Percentiles rank a stretch among this genome's conserved stretches.
Conservation (phyloP, 2,888 invertebrate species). For the Laothoe populi region DNA sequence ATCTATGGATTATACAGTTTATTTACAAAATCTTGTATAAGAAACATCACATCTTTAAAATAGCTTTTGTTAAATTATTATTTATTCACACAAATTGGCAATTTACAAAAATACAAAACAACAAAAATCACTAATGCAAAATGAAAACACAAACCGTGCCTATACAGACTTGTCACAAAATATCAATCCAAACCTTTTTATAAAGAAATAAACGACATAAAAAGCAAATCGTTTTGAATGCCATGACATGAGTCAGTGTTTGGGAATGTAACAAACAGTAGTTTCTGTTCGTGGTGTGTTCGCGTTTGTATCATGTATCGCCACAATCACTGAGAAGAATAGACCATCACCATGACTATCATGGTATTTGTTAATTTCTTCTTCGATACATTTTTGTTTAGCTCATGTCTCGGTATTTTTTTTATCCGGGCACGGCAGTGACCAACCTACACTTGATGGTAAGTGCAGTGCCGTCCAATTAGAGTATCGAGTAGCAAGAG, state of each 20-base stretch:
- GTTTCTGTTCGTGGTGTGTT: constrained; percentile 52
- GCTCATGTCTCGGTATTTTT: too few relatives aligned
- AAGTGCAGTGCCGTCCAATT: too few relatives aligned
- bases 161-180: not conserved
- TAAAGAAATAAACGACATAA: not conserved
- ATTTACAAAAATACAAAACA: not conserved
- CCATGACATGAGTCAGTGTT: not conserved
- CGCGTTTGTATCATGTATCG: constrained; percentile 51
- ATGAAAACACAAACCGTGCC: not conserved
- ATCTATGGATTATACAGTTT: too few relatives aligned
- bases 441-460: too few relatives aligned
- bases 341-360: constrained; percentile 42
- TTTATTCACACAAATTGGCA: too few relatives aligned
- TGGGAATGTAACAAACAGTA: constrained; percentile 58
- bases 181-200: not conserved
- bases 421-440: too few relatives aligned
- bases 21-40: too few relatives aligned
- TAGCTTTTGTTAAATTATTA: too few relatives aligned
- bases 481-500: too few relatives aligned
- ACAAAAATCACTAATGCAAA: not conserved
- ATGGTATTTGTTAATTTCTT: constrained; percentile 45
- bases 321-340: constrained; percentile 54
- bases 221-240: constrained; percentile 1
- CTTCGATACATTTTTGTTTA: not conserved
- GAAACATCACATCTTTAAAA: too few relatives aligned